These are phyloP conservation scores for Troides aeacus DNA, from an alignment of 2,888 invertebrate genomes.

Conservation along the genomic window DNA sequence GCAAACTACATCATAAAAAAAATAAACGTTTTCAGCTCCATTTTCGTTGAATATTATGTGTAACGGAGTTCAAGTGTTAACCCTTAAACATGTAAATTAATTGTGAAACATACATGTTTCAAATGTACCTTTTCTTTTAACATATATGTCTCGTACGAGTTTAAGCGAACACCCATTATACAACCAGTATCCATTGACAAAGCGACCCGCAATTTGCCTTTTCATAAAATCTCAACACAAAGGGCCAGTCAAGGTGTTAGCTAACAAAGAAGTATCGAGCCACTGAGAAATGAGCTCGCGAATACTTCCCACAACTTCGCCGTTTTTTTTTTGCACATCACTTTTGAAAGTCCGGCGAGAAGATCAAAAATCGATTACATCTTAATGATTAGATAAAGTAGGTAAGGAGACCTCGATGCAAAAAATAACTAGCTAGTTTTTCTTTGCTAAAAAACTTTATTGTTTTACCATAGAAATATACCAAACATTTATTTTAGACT, in stretches of 20 bases:
- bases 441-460: no score
- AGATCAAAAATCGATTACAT: conserved; percentile 11
- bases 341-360: conserved; percentile 26
- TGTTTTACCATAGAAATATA: no score
- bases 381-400: conserved; percentile 3
- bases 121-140: neutral
- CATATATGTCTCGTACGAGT: conserved; percentile 16
- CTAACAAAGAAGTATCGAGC: conserved; percentile 51
- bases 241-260: conserved; percentile 59
- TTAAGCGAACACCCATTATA: conserved; percentile 46
- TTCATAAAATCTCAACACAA: conserved; percentile 50
- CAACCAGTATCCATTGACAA: conserved; percentile 56
- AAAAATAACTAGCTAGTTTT: neutral
- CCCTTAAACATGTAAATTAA: no score
- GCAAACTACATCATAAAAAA: no score
- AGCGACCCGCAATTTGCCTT: conserved; percentile 56
- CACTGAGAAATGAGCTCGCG: conserved; percentile 57
- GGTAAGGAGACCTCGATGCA: neutral
- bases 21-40: no score
- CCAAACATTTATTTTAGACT: no score
- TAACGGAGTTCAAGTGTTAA: no score
- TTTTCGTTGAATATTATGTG: no score
- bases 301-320: conserved; percentile 52
- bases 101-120: no score
- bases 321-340: conserved; percentile 32